Evolutionary conservation across 2,113 vertebrate species (phyloP).

Genomic region (Paratilapia polleni): DNA sequence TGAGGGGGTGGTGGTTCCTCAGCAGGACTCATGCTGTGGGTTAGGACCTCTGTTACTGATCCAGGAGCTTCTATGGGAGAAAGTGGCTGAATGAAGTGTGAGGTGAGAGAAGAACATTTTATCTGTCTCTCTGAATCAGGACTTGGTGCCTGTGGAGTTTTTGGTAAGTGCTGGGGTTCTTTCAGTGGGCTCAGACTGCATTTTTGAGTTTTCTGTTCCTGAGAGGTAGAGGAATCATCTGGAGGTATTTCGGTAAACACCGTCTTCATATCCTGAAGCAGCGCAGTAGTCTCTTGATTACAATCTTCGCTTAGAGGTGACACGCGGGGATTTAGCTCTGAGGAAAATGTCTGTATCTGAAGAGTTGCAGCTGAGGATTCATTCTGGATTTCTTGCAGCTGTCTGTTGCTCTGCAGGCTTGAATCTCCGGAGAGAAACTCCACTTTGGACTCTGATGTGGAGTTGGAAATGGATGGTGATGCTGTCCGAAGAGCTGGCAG

Average conservation of each 20-base stretch:
- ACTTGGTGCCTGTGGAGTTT: background rate
- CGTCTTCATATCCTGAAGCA: conserved; percentile 9
- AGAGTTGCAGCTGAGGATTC: background rate
- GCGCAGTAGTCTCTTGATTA: background rate
- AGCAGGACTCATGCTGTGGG: conserved; percentile 48
- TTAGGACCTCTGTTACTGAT: conserved; percentile 28
- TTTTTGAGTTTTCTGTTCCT: background rate
- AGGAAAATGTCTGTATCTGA: background rate
- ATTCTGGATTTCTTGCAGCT: background rate
- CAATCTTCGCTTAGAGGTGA: background rate
- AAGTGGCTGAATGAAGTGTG: background rate
- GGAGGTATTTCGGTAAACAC: background rate
- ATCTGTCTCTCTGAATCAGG: background rate
- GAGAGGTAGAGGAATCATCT: background rate
- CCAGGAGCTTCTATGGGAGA: background rate
- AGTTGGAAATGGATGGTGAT: background rate
- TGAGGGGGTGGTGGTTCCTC: conserved; percentile 61
- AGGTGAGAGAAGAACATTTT: background rate
- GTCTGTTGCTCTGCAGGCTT: background rate
- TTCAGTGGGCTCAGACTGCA: background rate
- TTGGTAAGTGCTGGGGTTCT: conserved; percentile 18
- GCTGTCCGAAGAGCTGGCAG: conserved; percentile 23
- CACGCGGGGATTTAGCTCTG: background rate
- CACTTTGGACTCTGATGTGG: background rate
- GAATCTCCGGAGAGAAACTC: conserved; percentile 1